phyloP scores from a whole-genome alignment of 2,797 vertebrate species.

The Halcyon leucocephala region DNA sequence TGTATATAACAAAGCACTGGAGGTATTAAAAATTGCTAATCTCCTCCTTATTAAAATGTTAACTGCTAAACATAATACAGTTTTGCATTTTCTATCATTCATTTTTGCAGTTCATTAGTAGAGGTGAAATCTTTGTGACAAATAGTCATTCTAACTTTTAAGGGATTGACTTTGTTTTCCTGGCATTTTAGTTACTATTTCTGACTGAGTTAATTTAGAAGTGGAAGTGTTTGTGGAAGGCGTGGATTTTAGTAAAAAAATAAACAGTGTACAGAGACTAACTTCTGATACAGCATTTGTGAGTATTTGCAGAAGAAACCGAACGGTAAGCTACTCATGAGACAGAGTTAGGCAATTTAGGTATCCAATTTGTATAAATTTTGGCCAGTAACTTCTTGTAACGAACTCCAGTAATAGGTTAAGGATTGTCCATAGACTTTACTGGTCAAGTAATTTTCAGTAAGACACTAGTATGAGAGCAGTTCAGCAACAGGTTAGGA shows the following conservation, averaged over 20 bases:
- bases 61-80: constrained; percentile 66
- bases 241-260: neutral
- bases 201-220: constrained; percentile 13
- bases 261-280: neutral
- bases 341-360: neutral
- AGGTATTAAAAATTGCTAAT: constrained; percentile 71
- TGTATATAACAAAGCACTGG: constrained; percentile 69
- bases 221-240: neutral
- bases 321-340: neutral
- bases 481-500: neutral
- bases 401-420: neutral
- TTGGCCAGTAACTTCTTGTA: neutral
- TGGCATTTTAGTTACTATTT: constrained; percentile 40
- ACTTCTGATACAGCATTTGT: neutral
- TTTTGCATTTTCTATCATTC: constrained; percentile 71
- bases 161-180: constrained; percentile 50
- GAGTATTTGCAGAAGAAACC: neutral
- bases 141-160: constrained; percentile 55
- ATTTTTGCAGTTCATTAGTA: constrained; percentile 67
- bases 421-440: neutral
- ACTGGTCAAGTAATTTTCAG: neutral
- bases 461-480: neutral
- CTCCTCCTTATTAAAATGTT: constrained; percentile 68
- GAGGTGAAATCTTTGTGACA: constrained; percentile 66
- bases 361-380: neutral